Evolutionary conservation across 1,140 invertebrate genomes (phyloP).

Genomic region (Hyphantria cunea): DNA sequence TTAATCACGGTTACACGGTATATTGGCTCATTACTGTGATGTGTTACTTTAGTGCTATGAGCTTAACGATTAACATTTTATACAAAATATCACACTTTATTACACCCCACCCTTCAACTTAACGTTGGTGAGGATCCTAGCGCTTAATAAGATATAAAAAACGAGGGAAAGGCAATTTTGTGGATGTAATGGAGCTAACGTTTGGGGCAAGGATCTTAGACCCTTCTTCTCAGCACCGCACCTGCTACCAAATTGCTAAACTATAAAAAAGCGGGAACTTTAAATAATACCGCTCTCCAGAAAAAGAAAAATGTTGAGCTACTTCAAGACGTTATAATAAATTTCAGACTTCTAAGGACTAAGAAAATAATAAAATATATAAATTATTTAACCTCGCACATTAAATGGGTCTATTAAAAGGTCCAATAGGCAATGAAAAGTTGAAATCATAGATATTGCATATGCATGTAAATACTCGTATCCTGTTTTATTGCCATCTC

Average conservation of each 20-base stretch:
- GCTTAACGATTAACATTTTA: constrained; percentile 7
- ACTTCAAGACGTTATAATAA: no score
- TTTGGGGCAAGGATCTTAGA: not conserved
- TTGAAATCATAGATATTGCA: not conserved
- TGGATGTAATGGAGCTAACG: not conserved
- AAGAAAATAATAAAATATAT: constrained; percentile 13
- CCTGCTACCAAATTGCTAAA: constrained; percentile 1
- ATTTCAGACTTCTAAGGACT: not conserved
- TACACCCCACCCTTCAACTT: not conserved
- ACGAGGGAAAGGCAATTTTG: not conserved
- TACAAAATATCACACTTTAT: not conserved
- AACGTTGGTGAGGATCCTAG: not conserved
- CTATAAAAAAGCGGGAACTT: not conserved
- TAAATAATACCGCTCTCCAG: no score
- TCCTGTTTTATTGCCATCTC: constrained; percentile 8
- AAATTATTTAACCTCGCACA: constrained; percentile 9
- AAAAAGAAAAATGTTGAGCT: not conserved
- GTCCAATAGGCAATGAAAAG: constrained; percentile 19
- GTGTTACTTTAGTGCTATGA: constrained; percentile 23
- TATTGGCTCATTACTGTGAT: constrained; percentile 30
- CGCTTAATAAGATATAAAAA: not conserved
- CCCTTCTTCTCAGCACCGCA: not conserved
- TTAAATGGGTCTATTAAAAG: constrained; percentile 7
- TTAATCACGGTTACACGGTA: constrained; percentile 45
- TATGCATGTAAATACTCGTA: constrained; percentile 5